These are phyloP conservation scores for Thumatha senex DNA, from an alignment of 2,888 invertebrate species.

Conservation along the genomic window DNA sequence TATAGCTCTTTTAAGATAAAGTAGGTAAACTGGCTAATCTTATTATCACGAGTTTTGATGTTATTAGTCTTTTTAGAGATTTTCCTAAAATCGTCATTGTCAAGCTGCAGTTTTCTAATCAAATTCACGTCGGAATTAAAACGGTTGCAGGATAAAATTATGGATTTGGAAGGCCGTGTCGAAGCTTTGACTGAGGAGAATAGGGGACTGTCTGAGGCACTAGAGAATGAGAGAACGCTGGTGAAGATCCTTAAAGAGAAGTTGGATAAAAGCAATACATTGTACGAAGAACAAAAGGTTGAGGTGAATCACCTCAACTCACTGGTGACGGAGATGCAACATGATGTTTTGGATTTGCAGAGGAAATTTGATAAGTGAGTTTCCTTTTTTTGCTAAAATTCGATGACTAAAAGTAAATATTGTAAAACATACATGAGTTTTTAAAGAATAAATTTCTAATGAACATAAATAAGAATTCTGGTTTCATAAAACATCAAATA, in stretches of 20 bases:
- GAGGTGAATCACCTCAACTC: conserved; percentile 73
- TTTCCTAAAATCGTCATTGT: too few relatives aligned
- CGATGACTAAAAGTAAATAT: not conserved
- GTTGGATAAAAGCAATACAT: conserved; percentile 73
- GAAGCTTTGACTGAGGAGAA: conserved; percentile 77
- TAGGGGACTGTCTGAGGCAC: conserved; percentile 69
- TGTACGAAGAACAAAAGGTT: conserved; percentile 78
- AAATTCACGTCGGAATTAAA: not conserved
- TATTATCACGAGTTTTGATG: too few relatives aligned
- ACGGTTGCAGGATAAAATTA: conserved; percentile 63
- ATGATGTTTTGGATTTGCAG: conserved; percentile 68
- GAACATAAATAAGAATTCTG: not conserved
- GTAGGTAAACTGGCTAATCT: not conserved
- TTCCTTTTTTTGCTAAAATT: not conserved
- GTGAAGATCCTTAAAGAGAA: conserved; percentile 77
- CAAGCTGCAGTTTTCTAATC: not conserved
- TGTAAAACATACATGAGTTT: not conserved
- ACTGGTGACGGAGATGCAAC: conserved; percentile 70
- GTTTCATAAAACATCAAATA: not conserved
- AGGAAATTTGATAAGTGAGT: conserved; percentile 74
- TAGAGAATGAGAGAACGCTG: conserved; percentile 81
- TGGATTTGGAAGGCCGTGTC: conserved; percentile 70
- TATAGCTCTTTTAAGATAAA: not conserved
- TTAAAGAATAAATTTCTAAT: not conserved
- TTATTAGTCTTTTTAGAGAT: too few relatives aligned